Evolutionary conservation across 2,888 invertebrate genomes (phyloP), one percentile per base, ranked within the genome.

Genomic region (Mantis religiosa): DNA sequence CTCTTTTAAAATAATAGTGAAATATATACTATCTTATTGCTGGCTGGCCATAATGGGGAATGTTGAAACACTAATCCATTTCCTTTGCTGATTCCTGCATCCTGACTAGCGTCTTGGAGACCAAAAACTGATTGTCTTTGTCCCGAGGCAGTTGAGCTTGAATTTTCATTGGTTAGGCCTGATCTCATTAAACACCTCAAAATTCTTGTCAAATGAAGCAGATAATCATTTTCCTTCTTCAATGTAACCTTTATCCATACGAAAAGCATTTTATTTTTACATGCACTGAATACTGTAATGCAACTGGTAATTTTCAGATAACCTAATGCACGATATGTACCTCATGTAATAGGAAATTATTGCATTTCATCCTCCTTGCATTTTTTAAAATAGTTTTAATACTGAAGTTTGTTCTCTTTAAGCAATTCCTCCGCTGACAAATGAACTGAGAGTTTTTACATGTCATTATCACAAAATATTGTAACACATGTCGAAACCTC

Each of bases 61-160:
- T 82, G 82, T 87, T 82, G 34, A 87, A 71, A 71, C 54, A 87
- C 82, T 87, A 30, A 87, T 82, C 81, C 34, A 15, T 30, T 84
- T 20, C 71, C 28, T 82, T 81, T 87, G 87, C 82, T 82, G 87
- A 87, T 82, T 87, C 87, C 27, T 87, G 82, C 87, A 82, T 87
- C 87, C 54, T 87, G 82, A 82, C 81, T 34, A 87, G 82, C 30
- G n/a, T 54, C 41, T 41, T 85, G 34, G 85, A 85, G n/a, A 82
- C n/a, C 34, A 41, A 82, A 41, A 82, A 87, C 82, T 87, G 87
- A 87, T 87, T 87, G 87, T 87, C 87, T 82, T 87, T 82, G 87
- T 87, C 87, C 87, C 82, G 87, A 87, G 87, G 87, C 87, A 87
- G 87, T 82, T 87, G 82, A 82, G 82, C 87, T 87, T 87, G 20